Evolutionary conservation across 2,888 invertebrate species (phyloP), one percentile per base, ranked within the genome.

Genomic region (Drosophila ustulata): DNA sequence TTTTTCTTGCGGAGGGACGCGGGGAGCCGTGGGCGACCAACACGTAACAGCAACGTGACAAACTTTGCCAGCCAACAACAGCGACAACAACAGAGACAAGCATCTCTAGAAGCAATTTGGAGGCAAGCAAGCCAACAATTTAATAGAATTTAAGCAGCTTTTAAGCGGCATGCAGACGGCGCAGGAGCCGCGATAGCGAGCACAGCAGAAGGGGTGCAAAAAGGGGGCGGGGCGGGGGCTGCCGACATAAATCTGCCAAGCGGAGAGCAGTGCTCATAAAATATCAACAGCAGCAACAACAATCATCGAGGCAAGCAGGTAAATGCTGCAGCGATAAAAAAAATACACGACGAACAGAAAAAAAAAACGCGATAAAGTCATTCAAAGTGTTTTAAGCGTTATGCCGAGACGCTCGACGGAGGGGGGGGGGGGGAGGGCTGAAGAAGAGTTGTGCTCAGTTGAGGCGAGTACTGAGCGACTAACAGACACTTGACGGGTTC

Each of bases 121-220:
- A 53, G 53, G 37, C 61, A 50, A 63, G 66, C 62, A 11, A 47
- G 68, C 53, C 59, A 46, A 63, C 66, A 71, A 82, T 82, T 85
- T 80, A 85, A 82, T 85, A 82, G 85, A 82, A 85, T 82, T 82
- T 82, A 85, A 82, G 70, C 82, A 66, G 70, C 82, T 74, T 85
- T 85, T 77, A 68, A 75, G 75, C 80, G 41, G 43, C 45, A 72
- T 47, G 39, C 32, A 39, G 34, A 56, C 39, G 23, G 11, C 4
- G 32, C 7, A 37, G 13, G 3, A 28, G 3, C 34, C 7, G 11
- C 1, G 9, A 11, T 7, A 3, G 8, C 25, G 13, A 8, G 32
- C 1, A 3, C 18, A 0, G 8, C 26, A n/a, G n/a, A 6, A 4
- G 25, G 11, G 6, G 4, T 6, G 6, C 11, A 18, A 18, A 18